These are phyloP conservation scores for Drosophila barbarae DNA, from an alignment of 2,888 invertebrate species.

Conservation along the genomic window DNA sequence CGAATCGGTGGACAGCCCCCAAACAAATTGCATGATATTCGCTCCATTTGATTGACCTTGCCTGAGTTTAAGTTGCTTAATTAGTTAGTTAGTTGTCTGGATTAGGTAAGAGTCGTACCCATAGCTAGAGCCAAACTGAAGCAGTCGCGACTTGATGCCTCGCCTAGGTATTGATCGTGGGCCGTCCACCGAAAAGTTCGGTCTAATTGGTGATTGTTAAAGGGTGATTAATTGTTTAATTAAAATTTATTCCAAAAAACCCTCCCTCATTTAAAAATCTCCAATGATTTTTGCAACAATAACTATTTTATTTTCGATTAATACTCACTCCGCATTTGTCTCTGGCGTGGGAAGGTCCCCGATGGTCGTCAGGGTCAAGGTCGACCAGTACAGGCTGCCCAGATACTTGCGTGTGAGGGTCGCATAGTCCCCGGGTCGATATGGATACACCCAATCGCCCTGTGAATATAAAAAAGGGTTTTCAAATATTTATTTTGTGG, in stretches of 20 bases:
- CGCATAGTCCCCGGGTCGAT: constrained; percentile 92
- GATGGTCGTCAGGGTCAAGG: constrained; percentile 95
- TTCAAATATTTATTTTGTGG: too few species aligned
- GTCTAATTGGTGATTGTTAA: constrained; percentile 66
- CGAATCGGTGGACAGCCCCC: constrained; percentile 78
- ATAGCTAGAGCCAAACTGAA: constrained; percentile 92
- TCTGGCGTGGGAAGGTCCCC: constrained; percentile 97
- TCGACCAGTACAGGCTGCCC: constrained; percentile 97
- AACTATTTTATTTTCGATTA: too few species aligned
- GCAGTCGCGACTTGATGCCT: constrained; percentile 93
- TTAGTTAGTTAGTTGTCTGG: constrained; percentile 72
- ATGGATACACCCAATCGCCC: constrained; percentile 95
- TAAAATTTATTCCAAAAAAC: background rate
- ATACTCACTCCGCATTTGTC: constrained; percentile 96
- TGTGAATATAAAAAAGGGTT: constrained; percentile 67
- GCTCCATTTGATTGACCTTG: constrained; percentile 50
- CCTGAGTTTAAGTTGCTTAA: constrained; percentile 7
- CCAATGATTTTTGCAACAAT: background rate
- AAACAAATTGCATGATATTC: constrained; percentile 74
- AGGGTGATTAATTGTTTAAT: background rate
- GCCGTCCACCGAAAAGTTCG: constrained; percentile 86
- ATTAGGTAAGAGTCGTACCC: constrained; percentile 84
- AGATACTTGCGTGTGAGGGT: constrained; percentile 95
- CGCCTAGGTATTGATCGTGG: constrained; percentile 93
- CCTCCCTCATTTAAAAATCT: background rate